A percentile compares a stretch with the other conserved stretches of the same genome.
phyloP scores from a whole-genome alignment of 2,797 vertebrate genomes.

The Eulemur coronatus region DNA sequence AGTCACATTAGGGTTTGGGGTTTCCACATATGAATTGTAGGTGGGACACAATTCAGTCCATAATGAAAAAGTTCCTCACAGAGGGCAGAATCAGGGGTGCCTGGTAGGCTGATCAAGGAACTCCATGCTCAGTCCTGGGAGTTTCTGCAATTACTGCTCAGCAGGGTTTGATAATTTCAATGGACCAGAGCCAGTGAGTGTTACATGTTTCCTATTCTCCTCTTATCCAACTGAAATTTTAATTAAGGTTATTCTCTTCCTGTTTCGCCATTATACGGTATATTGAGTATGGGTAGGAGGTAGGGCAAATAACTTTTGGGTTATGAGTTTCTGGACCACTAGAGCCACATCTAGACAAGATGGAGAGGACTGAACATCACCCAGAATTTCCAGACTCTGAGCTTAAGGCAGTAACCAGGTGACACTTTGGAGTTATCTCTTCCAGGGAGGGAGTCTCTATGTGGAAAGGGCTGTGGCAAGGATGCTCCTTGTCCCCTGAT shows the following conservation, averaged over 20 bases:
- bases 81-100: neutral
- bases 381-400: neutral
- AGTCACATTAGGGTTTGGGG: neutral
- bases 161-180: neutral
- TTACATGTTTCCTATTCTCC: neutral
- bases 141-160: neutral
- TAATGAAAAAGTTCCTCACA: neutral
- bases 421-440: neutral
- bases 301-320: conserved; percentile 23
- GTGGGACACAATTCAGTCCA: neutral
- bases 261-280: neutral
- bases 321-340: neutral
- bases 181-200: neutral
- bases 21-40: neutral
- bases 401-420: neutral
- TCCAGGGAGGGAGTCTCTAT: neutral
- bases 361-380: neutral
- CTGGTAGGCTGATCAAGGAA: neutral
- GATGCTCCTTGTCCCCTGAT: neutral
- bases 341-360: neutral
- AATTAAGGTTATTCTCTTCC: neutral
- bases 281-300: neutral
- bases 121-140: neutral
- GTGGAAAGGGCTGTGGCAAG: neutral
- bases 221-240: neutral